phyloP scores from a whole-genome alignment of 2,113 vertebrate genomes.

The Nyctereutes procyonoides region DNA sequence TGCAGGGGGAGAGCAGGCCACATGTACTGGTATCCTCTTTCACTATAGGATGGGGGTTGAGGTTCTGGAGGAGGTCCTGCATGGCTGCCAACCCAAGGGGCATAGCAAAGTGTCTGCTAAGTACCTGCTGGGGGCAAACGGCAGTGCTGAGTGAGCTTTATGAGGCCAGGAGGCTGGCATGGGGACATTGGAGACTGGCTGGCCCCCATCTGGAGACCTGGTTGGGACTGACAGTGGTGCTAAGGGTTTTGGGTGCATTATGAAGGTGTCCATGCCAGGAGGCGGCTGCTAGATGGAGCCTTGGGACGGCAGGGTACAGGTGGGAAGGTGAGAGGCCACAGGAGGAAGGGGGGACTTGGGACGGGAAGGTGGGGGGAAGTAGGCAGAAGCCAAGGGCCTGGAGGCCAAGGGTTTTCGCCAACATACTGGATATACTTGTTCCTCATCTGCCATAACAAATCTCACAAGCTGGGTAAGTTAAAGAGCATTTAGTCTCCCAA shows the following conservation, averaged over 20 bases:
- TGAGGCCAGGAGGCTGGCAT: neutral
- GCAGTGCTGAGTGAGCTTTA: fast-evolving
- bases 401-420: fast-evolving
- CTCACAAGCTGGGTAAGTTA: fast-evolving
- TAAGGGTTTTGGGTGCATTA: neutral
- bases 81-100: neutral
- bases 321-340: neutral
- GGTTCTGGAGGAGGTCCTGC: no score
- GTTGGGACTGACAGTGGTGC: neutral
- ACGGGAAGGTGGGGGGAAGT: fast-evolving
- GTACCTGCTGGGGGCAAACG: fast-evolving
- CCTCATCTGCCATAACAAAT: fast-evolving
- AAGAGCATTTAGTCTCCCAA: fast-evolving
- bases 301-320: no score
- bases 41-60: no score
- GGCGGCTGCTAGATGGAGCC: neutral
- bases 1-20: neutral
- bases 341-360: fast-evolving
- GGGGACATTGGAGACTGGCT: fast-evolving
- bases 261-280: neutral
- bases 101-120: neutral
- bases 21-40: neutral
- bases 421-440: fast-evolving
- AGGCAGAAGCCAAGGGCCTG: neutral
- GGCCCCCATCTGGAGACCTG: neutral